Base-by-base conservation (phyloP, 2,797 vertebrate species). In the Enoplosus armatus region DNA sequence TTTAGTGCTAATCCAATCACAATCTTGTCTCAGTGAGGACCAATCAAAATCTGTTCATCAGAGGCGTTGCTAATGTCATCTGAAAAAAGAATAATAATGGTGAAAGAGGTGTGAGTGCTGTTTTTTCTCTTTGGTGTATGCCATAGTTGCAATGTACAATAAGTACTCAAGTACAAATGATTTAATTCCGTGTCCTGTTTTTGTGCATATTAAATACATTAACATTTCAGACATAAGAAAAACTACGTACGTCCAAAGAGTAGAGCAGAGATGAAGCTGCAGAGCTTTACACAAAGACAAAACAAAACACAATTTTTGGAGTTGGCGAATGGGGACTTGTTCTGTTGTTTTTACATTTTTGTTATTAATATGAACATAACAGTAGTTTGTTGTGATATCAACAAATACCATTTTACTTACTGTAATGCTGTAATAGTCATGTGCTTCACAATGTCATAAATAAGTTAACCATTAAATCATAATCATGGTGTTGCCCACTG, bases 1-100 rank as follows among this genome's bases (percentile, higher is more conserved):
- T 53, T 26, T 64, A n/a, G 53, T 62, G 10, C 24, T 59, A 33
- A 65, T 75, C 45, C 45, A 66, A 64, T 53, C 45, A 65, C 1
- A 45, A 27, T 26, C 43, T 22, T 35, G 2, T 65, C 5, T 29
- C 12, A 35, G 22, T 15, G 20, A 35, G 22, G 22, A 50, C 22
- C 61, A 22, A 31, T 45, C 22, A 26, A 53, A 67, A 24, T 47
- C 8, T 24, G 20, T 35, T 58, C 39, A 26, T 35, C 51, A 26
- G 29, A 33, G 31, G 15, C 1, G 20, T 8, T 39, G n/a, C 18
- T 41, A 22, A 37, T 41, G 41, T 56, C 16, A 2, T 10, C 20
- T 47, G 0, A 24, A 47, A 35, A 27, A 39, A 31, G 6, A 47
- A 31, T 27, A 8, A 37, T 65, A 27, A 6, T 31, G 33, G 26